Evolutionary conservation across 1,140 invertebrate genomes (phyloP).

Genomic region (Amphibalanus amphitrite): DNA sequence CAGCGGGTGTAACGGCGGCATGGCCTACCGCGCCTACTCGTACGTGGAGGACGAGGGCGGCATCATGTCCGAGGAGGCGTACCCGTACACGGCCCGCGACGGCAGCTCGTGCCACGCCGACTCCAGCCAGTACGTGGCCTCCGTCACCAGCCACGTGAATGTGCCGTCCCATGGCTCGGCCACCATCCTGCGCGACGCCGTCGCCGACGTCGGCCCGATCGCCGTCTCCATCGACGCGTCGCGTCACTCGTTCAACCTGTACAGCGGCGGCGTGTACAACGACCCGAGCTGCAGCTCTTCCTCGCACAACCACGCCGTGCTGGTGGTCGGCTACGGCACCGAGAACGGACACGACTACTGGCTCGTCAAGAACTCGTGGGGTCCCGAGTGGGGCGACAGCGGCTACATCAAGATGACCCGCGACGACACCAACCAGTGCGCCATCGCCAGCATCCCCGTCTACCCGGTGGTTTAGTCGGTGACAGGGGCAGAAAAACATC

Average conservation of each 20-base stretch:
- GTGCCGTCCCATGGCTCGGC: conserved; percentile 47
- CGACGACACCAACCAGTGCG: conserved; percentile 73
- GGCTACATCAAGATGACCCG: conserved; percentile 82
- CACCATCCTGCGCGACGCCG: conserved; percentile 46
- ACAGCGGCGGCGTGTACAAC: conserved; percentile 50
- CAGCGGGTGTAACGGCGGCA: conserved; percentile 47
- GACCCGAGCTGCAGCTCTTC: conserved; percentile 44
- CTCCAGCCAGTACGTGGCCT: conserved; percentile 49
- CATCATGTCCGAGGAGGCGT: conserved; percentile 80
- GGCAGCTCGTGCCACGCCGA: conserved; percentile 45
- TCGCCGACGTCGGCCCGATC: conserved; percentile 74
- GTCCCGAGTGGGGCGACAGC: conserved; percentile 56
- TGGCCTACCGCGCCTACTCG: conserved; percentile 41
- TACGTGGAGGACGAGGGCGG: conserved; percentile 55
- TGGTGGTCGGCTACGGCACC: conserved; percentile 65
- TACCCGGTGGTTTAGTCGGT: conserved; percentile 73
- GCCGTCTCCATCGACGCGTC: conserved; percentile 42
- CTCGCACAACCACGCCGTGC: conserved; percentile 70
- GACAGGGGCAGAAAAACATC: too few relatives aligned
- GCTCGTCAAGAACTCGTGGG: conserved; percentile 73
- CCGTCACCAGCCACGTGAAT: conserved; percentile 65
- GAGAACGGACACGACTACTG: conserved; percentile 50
- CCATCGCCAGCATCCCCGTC: conserved; percentile 62
- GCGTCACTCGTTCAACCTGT: conserved; percentile 53
- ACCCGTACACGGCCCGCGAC: conserved; percentile 59